Conservation (phyloP, 2,888 invertebrate genomes). For the Pachliopta kotzebuea region DNA sequence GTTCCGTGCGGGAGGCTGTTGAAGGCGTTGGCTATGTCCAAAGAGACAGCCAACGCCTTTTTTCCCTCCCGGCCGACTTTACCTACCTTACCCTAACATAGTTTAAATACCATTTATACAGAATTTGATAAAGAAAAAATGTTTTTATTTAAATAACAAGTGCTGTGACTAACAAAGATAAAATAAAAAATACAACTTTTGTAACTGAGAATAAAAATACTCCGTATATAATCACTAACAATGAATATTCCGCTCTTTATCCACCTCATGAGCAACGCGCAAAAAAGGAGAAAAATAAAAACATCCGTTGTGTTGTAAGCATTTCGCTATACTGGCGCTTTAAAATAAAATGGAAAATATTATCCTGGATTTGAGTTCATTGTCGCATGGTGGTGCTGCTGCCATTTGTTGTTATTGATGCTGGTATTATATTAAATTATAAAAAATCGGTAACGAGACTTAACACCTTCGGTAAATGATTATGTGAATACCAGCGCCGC, state of each 20-base stretch:
- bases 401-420: background rate
- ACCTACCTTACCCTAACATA: no score
- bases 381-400: background rate
- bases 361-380: conserved; percentile 13
- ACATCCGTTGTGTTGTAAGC: conserved; percentile 12
- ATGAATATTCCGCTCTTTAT: conserved; percentile 54
- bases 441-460: no score
- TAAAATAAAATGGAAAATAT: conserved; percentile 21
- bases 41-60: no score
- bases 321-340: conserved; percentile 10
- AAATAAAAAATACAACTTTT: background rate
- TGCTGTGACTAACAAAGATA: background rate
- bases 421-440: no score
- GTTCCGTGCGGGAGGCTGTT: no score
- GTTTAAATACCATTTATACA: no score
- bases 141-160: background rate
- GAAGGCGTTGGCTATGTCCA: no score
- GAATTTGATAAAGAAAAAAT: background rate
- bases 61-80: no score
- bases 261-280: conserved; percentile 24
- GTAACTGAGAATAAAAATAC: background rate
- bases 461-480: no score
- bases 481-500: no score
- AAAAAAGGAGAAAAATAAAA: conserved; percentile 7
- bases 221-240: conserved; percentile 54